Evolutionary conservation across 2,113 vertebrate species (phyloP).

Genomic region (Oryzias woworae): DNA sequence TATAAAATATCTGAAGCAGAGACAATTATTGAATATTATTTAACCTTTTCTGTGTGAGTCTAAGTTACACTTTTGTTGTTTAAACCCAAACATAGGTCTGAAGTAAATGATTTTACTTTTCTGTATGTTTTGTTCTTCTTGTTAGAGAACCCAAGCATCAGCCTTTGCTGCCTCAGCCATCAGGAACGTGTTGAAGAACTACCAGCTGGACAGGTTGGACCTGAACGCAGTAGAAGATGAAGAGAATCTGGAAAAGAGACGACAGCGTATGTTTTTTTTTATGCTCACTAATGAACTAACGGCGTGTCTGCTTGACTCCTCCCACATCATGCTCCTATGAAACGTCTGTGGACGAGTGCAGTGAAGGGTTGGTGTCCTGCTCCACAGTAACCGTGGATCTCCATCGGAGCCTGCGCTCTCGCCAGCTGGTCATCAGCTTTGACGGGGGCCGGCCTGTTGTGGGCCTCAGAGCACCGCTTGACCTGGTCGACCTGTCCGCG

Average conservation of each 20-base stretch:
- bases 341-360: background rate
- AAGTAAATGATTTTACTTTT: background rate
- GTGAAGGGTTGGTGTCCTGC: constrained; percentile 22
- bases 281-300: background rate
- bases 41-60: too few relatives aligned
- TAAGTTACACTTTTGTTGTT: too few relatives aligned
- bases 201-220: constrained; percentile 38
- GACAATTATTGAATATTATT: too few relatives aligned
- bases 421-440: constrained; percentile 74
- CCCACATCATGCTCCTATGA: background rate
- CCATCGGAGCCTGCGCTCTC: constrained; percentile 68
- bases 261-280: constrained; percentile 59
- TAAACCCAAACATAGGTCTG: too few relatives aligned
- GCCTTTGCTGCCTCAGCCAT: constrained; percentile 20
- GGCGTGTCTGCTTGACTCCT: too few relatives aligned
- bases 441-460: constrained; percentile 55
- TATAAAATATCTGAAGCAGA: too few relatives aligned
- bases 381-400: constrained; percentile 61
- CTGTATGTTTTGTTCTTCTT: background rate
- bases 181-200: constrained; percentile 44
- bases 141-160: constrained; percentile 20
- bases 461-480: constrained; percentile 75
- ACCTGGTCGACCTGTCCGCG: constrained; percentile 73
- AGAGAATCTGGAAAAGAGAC: constrained; percentile 53
- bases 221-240: constrained; percentile 54